phyloP scores from a whole-genome alignment of 2,113 vertebrate genomes.

The Turnix velox region DNA sequence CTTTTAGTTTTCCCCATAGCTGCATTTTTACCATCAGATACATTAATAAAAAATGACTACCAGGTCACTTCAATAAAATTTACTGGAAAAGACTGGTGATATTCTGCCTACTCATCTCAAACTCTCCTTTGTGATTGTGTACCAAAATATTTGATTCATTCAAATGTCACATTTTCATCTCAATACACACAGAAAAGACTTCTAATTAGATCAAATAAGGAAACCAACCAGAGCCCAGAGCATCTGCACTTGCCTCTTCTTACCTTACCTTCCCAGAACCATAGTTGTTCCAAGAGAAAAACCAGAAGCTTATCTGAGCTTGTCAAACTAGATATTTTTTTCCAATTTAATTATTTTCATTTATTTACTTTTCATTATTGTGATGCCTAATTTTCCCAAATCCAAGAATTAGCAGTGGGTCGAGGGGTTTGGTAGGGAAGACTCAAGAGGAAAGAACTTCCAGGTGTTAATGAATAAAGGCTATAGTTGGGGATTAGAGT shows the following conservation, averaged over 20 bases:
- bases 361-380: background rate
- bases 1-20: background rate
- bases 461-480: background rate
- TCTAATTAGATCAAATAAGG: background rate
- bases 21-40: background rate
- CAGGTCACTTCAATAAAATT: background rate
- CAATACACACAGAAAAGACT: background rate
- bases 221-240: background rate
- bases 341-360: background rate
- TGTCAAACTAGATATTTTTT: background rate
- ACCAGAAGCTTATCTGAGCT: background rate
- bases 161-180: background rate
- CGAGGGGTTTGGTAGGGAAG: background rate
- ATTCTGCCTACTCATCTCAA: background rate
- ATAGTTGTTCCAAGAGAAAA: background rate
- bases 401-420: background rate
- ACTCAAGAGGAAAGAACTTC: background rate
- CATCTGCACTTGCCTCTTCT: background rate
- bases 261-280: background rate
- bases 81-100: background rate
- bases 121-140: background rate
- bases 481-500: background rate
- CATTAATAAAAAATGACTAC: background rate
- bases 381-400: background rate
- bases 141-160: background rate